Conservation (phyloP, 2,888 invertebrate genomes). For the Lithophane socia region DNA sequence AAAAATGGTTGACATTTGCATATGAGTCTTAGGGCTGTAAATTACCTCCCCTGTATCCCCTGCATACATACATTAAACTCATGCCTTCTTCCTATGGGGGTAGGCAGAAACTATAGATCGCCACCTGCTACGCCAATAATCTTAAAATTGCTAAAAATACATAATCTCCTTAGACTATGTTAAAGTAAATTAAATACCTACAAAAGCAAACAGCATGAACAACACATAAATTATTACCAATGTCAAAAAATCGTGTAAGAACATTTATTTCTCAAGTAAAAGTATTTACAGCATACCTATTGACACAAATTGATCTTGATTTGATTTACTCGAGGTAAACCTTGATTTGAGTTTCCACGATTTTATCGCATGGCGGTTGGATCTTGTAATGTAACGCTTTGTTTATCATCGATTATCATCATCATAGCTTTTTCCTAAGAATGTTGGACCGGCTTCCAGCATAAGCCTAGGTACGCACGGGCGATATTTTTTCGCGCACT, state of each 20-base stretch:
- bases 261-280: slow-evolving; percentile 45
- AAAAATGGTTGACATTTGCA: too few species aligned
- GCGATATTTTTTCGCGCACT: too few species aligned
- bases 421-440: background rate
- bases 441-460: background rate
- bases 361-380: slow-evolving; percentile 20
- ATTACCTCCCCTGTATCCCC: too few species aligned
- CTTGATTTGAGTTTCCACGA: slow-evolving; percentile 52
- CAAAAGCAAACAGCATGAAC: background rate
- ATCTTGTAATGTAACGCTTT: slow-evolving; percentile 5
- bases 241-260: slow-evolving; percentile 10
- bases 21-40: too few species aligned
- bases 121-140: background rate
- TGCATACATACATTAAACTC: too few species aligned
- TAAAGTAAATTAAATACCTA: background rate
- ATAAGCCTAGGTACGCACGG: too few species aligned
- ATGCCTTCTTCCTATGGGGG: too few species aligned
- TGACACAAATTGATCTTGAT: slow-evolving; percentile 41
- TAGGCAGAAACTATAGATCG: too few species aligned
- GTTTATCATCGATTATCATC: background rate
- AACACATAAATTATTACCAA: slow-evolving; percentile 6
- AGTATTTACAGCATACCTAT: slow-evolving; percentile 32
- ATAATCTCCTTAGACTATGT: background rate
- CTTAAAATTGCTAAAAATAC: background rate
- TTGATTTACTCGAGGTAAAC: slow-evolving; percentile 45